Evolutionary conservation across 2,113 vertebrate species (phyloP).

Genomic region (Amia ocellicauda): DNA sequence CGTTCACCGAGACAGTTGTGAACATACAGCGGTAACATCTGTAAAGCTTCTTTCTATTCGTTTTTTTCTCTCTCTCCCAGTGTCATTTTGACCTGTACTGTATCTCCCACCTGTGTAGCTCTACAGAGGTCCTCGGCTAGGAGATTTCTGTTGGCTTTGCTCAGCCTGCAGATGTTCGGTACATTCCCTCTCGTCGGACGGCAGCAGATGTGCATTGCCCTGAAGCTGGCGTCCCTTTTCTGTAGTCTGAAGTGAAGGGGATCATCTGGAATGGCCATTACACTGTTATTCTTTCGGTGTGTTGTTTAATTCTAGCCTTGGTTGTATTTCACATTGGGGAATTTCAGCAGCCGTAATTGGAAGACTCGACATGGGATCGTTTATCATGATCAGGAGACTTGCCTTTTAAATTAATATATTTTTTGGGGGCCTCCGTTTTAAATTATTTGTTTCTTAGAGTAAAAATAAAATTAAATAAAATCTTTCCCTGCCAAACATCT

Average conservation of each 20-base stretch:
- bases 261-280: conserved; percentile 56
- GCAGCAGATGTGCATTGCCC: conserved; percentile 24
- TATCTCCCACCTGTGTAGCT: conserved; percentile 25
- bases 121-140: conserved; percentile 34
- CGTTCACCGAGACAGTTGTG: not conserved
- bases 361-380: too few relatives aligned
- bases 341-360: conserved; percentile 7
- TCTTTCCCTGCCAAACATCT: too few relatives aligned
- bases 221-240: conserved; percentile 32
- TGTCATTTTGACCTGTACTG: too few relatives aligned
- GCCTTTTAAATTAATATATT: too few relatives aligned
- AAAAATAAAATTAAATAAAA: too few relatives aligned
- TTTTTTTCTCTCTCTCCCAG: too few relatives aligned
- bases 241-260: conserved; percentile 38
- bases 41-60: too few relatives aligned
- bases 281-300: conserved; percentile 27
- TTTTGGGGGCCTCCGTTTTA: too few relatives aligned
- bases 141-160: conserved; percentile 21
- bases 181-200: conserved; percentile 29
- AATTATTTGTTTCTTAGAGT: too few relatives aligned
- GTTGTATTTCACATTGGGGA: conserved; percentile 41
- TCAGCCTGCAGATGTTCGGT: conserved; percentile 56
- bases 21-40: not conserved
- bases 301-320: conserved; percentile 26
- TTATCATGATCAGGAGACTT: too few relatives aligned